phyloP scores from a whole-genome alignment of 2,888 invertebrate species.

The Melanchra persicariae region DNA sequence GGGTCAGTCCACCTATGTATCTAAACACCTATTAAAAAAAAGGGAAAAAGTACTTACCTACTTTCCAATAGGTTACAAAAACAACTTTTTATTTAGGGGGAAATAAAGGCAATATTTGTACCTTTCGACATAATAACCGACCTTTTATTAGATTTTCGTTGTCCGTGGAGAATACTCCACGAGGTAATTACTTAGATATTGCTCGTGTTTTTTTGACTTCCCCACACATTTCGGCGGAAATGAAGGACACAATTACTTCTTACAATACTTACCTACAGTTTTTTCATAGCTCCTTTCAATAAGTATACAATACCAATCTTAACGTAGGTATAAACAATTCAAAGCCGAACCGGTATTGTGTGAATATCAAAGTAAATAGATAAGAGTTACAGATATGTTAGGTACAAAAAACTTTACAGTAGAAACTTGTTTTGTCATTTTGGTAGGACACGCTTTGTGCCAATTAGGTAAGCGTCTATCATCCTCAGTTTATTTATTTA shows the following conservation, averaged over 20 bases:
- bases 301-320: slow-evolving; percentile 10
- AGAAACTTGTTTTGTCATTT: too few relatives aligned
- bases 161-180: slow-evolving; percentile 45
- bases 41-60: too few relatives aligned
- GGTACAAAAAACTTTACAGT: too few relatives aligned
- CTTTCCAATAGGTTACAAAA: slow-evolving; percentile 17
- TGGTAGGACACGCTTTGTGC: neutral
- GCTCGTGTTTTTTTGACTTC: slow-evolving; percentile 40
- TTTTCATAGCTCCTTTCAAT: slow-evolving; percentile 35
- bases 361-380: neutral
- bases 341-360: slow-evolving; percentile 16
- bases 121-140: slow-evolving; percentile 33
- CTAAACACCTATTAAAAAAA: too few relatives aligned
- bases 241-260: slow-evolving; percentile 51
- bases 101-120: slow-evolving; percentile 44
- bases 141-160: slow-evolving; percentile 40
- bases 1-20: too few relatives aligned
- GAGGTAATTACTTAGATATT: slow-evolving; percentile 51
- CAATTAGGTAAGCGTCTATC: slow-evolving; percentile 4
- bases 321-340: slow-evolving; percentile 1
- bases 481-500: slow-evolving; percentile 4
- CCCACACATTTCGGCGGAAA: slow-evolving; percentile 28
- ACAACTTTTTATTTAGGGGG: slow-evolving; percentile 4
- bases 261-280: slow-evolving; percentile 48
- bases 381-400: too few relatives aligned